Percentiles rank a stretch among this genome's conserved stretches.
Evolutionary conservation across 2,888 invertebrate genomes (phyloP).

Genomic region (Molanna angustata): DNA sequence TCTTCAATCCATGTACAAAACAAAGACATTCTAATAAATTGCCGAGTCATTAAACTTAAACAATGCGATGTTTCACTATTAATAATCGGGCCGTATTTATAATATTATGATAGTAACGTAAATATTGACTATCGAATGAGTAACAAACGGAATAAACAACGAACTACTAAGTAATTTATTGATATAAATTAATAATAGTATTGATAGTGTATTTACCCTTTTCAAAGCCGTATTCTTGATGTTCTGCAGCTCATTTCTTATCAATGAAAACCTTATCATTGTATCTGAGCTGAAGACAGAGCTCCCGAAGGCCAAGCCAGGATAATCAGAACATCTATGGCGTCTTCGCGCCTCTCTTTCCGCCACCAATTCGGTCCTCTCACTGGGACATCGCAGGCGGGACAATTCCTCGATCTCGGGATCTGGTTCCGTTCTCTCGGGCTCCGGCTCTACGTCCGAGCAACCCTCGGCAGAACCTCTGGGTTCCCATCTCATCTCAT

Average conservation of each 20-base stretch:
- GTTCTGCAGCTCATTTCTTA: slow-evolving; percentile 96
- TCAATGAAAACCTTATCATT: slow-evolving; percentile 96
- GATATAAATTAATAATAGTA: too few species aligned
- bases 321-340: slow-evolving; percentile 86
- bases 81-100: background rate
- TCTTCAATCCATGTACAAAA: too few species aligned
- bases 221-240: slow-evolving; percentile 94
- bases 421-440: slow-evolving; percentile 65
- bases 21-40: slow-evolving; percentile 4
- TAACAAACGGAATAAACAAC: background rate
- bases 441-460: slow-evolving; percentile 48
- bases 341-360: slow-evolving; percentile 77
- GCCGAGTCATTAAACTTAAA: slow-evolving; percentile 13
- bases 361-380: slow-evolving; percentile 83
- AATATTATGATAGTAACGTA: too few species aligned
- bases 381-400: slow-evolving; percentile 83
- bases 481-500: slow-evolving; percentile 24
- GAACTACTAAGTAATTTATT: background rate
- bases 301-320: slow-evolving; percentile 86
- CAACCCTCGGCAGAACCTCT: slow-evolving; percentile 44
- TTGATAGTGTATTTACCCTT: slow-evolving; percentile 82
- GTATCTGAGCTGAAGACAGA: slow-evolving; percentile 95
- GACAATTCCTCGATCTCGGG: slow-evolving; percentile 79
- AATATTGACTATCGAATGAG: background rate
- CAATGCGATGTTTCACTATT: slow-evolving; percentile 1